A percentile compares a stretch with the other conserved stretches of the same genome.
Conservation (phyloP, 2,888 invertebrate species). For the Pseudanteris insignis region DNA sequence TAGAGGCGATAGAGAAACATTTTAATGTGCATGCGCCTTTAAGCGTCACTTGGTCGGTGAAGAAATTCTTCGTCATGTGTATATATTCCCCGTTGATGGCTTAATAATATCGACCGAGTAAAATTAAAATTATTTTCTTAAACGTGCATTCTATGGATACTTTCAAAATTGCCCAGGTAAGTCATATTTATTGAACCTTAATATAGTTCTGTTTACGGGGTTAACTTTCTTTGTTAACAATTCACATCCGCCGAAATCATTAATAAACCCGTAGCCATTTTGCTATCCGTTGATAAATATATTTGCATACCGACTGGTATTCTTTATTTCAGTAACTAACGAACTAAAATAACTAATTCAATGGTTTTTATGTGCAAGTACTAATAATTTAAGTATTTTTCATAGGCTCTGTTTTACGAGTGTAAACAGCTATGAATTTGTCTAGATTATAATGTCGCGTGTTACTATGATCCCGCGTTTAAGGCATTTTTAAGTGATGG, state of each 20-base stretch:
- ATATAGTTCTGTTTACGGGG: too few species aligned
- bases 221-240: not conserved
- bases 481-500: too few species aligned
- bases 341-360: slow-evolving; percentile 8
- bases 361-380: not conserved
- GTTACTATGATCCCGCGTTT: too few species aligned
- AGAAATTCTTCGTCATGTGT: slow-evolving; percentile 40
- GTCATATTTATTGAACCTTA: too few species aligned
- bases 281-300: slow-evolving; percentile 67
- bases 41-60: slow-evolving; percentile 45
- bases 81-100: slow-evolving; percentile 21
- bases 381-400: too few species aligned
- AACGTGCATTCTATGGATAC: not conserved
- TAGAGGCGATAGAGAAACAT: too few species aligned
- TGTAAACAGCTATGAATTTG: too few species aligned
- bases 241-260: slow-evolving; percentile 21
- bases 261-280: slow-evolving; percentile 60
- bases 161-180: slow-evolving; percentile 10
- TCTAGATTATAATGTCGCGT: too few species aligned
- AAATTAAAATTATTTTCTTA: slow-evolving; percentile 17
- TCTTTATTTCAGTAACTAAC: slow-evolving; percentile 29
- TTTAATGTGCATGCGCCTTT: slow-evolving; percentile 7
- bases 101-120: slow-evolving; percentile 43
- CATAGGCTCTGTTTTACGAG: too few species aligned
- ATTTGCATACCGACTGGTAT: slow-evolving; percentile 66